Evolutionary conservation across 2,113 vertebrate genomes (phyloP), one percentile per base, ranked within the genome.

Genomic region (Anser cygnoides): DNA sequence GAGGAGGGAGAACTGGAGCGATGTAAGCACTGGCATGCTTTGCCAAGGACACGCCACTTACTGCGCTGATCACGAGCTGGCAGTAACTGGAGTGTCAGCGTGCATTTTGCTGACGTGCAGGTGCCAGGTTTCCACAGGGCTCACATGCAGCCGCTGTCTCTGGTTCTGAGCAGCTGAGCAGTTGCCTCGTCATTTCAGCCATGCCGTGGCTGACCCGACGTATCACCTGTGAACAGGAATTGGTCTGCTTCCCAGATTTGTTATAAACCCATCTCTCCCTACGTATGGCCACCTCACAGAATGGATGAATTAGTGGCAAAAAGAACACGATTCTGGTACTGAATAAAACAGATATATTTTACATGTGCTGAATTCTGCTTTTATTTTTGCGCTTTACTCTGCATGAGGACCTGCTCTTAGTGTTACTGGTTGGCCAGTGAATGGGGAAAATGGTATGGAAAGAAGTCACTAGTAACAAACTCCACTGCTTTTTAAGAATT

Each of bases 311-410:
- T 16, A n/a, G 59, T 10, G 11, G 58, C 82, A 46, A 61, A 50
- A 82, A 26, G 44, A 74, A 41, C 16, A 1, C 0, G 1, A 4
- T 13, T 62, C 57, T 84, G 76, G 28, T 61, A 16, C 52, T 57
- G 35, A 97, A 95, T 97, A 95, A 96, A 96, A 66, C 5, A 55
- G 44, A 54, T 4, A 5, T 21, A 35, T 82, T 57, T 22, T 54
- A 11, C 46, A 20, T 5, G 6, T 13, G 16, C 62, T 58, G 72
- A 70, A 3, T 11, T 82, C 17, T 84, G 54, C 26, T 80, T 46
- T 52, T 15, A 3, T 33, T 35, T 41, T 39, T 37, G 20, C 39
- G 10, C 35, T 50, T 37, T 37, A 25, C 35, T 66, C 55, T 4
- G 31, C 7, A 11, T 33, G 57, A 63, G 76, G 66, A 58, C 9